Conservation (phyloP, 2,888 invertebrate species). For the Sphaerophoria taeniata region DNA sequence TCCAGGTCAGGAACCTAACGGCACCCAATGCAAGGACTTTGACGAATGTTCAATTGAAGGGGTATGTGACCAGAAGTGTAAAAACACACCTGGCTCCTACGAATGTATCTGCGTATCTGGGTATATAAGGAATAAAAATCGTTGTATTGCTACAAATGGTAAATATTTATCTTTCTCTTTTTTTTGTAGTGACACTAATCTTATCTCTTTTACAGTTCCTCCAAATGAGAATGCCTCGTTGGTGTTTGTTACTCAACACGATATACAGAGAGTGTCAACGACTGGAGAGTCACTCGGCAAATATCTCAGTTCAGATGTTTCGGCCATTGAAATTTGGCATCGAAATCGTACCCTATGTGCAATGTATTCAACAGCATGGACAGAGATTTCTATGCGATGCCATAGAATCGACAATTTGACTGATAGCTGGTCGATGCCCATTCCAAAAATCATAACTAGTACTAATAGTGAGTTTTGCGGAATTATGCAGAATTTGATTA, state of each 20-base stretch:
- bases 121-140: slow-evolving; percentile 85
- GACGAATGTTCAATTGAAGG: slow-evolving; percentile 90
- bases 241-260: slow-evolving; percentile 87
- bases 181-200: slow-evolving; percentile 41
- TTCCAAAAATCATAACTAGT: slow-evolving; percentile 86
- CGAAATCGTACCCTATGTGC: slow-evolving; percentile 88
- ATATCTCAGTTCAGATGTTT: slow-evolving; percentile 77
- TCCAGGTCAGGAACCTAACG: slow-evolving; percentile 85
- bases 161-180: slow-evolving; percentile 76
- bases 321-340: slow-evolving; percentile 87
- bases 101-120: slow-evolving; percentile 89
- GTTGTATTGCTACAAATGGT: slow-evolving; percentile 90
- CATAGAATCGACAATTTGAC: slow-evolving; percentile 87
- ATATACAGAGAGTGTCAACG: slow-evolving; percentile 86
- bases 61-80: slow-evolving; percentile 89
- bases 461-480: slow-evolving; percentile 85
- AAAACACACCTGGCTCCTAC: slow-evolving; percentile 87
- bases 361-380: slow-evolving; percentile 85
- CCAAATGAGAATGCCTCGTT: slow-evolving; percentile 86
- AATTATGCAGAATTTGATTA: slow-evolving; percentile 44
- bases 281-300: slow-evolving; percentile 83
- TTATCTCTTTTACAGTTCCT: slow-evolving; percentile 84
- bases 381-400: slow-evolving; percentile 85
- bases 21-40: slow-evolving; percentile 88
- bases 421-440: slow-evolving; percentile 85